Percentiles rank a stretch among this genome's conserved stretches.
Conservation (phyloP, 1,140 invertebrate genomes). For the Brachionus angularis region DNA sequence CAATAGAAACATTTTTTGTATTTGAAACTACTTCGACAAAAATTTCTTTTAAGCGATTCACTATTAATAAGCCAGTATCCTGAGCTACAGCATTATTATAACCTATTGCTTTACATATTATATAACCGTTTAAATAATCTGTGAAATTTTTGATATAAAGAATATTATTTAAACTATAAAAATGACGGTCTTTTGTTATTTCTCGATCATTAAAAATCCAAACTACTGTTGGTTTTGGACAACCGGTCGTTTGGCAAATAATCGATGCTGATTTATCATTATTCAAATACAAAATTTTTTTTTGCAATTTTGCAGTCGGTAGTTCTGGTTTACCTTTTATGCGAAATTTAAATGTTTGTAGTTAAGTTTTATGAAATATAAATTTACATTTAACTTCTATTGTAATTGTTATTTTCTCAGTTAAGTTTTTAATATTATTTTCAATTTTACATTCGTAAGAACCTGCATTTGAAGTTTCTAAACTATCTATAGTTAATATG, state of each 20-base stretch:
- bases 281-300: background rate
- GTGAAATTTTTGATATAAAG: background rate
- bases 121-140: background rate
- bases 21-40: background rate
- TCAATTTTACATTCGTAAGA: slow-evolving; percentile 10
- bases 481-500: slow-evolving; percentile 23
- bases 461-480: slow-evolving; percentile 1
- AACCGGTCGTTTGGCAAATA: background rate
- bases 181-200: background rate
- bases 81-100: background rate
- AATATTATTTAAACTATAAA: background rate
- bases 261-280: background rate
- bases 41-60: background rate
- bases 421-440: background rate
- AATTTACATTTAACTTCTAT: slow-evolving; percentile 4
- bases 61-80: background rate
- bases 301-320: background rate
- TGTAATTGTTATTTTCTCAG: background rate
- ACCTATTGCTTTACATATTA: slow-evolving; percentile 1
- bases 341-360: background rate
- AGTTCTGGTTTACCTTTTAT: slow-evolving; percentile 11
- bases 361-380: background rate
- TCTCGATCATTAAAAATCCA: slow-evolving; percentile 15
- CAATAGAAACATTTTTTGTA: slow-evolving; percentile 1
- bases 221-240: slow-evolving; percentile 11